These are phyloP conservation scores for Tinamus major DNA, from an alignment of 2,797 vertebrate species.

Conservation along the genomic window DNA sequence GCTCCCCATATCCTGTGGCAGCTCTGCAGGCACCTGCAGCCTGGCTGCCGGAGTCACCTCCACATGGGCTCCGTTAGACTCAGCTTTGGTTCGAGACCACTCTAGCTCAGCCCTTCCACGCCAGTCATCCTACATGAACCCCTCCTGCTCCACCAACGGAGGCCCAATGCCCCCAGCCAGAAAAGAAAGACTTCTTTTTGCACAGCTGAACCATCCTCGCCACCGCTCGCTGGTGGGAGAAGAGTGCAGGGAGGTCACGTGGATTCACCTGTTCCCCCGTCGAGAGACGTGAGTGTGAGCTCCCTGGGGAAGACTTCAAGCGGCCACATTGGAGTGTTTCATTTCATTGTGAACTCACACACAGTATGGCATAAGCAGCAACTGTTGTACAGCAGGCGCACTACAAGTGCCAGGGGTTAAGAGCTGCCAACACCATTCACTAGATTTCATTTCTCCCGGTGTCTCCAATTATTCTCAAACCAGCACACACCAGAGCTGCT, in stretches of 20 bases:
- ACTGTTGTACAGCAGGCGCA: rapidly evolving
- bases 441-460: background rate
- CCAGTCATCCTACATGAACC: too few relatives aligned
- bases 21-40: background rate
- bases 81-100: rapidly evolving
- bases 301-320: background rate
- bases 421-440: rapidly evolving
- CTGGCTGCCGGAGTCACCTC: background rate
- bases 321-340: rapidly evolving
- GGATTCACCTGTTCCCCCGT: background rate
- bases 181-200: background rate
- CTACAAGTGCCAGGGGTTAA: background rate
- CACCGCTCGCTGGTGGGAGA: background rate
- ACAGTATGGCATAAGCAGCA: background rate
- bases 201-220: rapidly evolving
- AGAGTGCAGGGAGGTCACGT: background rate
- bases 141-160: background rate
- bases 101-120: rapidly evolving
- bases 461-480: background rate
- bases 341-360: too few relatives aligned
- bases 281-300: background rate
- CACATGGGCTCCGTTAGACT: background rate
- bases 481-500: rapidly evolving
- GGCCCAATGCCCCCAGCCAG: background rate
- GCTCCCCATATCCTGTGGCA: background rate